A percentile compares a stretch with the other conserved stretches of the same genome.
phyloP scores from a whole-genome alignment of 1,140 invertebrate species.

The Drosophila elegans region DNA sequence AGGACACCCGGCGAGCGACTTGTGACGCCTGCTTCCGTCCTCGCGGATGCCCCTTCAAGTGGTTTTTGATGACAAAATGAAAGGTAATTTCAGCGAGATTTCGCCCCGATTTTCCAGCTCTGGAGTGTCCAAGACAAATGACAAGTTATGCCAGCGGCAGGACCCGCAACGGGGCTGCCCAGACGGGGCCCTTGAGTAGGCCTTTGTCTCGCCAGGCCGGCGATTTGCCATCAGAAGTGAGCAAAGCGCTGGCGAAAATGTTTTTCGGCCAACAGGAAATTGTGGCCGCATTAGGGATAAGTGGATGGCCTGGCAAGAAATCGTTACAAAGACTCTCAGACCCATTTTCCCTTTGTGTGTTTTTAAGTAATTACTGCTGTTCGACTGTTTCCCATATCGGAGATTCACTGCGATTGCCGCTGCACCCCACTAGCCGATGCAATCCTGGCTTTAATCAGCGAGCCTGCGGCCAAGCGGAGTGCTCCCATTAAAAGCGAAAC shows the following conservation, averaged over 20 bases:
- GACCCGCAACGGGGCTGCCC: constrained; percentile 1
- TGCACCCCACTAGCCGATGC: constrained; percentile 29
- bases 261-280: constrained; percentile 70
- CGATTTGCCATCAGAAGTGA: constrained; percentile 45
- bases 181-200: constrained; percentile 40
- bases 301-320: constrained; percentile 18
- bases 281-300: constrained; percentile 66
- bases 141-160: constrained; percentile 66
- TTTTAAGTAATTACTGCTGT: constrained; percentile 44
- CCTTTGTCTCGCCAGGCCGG: constrained; percentile 54
- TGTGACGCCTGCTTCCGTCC: constrained; percentile 35
- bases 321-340: not conserved
- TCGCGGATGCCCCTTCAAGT: constrained; percentile 69
- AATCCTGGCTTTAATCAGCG: constrained; percentile 66
- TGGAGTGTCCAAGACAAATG: constrained; percentile 65
- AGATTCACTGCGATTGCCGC: not conserved
- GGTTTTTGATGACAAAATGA: constrained; percentile 84
- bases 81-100: constrained; percentile 81
- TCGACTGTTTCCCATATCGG: constrained; percentile 9
- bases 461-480: constrained; percentile 48
- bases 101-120: constrained; percentile 58
- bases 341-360: constrained; percentile 10
- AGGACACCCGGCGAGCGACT: constrained; percentile 17
- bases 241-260: constrained; percentile 60
- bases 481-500: constrained; percentile 54